Evolutionary conservation across 2,113 vertebrate genomes (phyloP), one percentile per base, ranked within the genome.

Genomic region (Microcebus ravelobensis): DNA sequence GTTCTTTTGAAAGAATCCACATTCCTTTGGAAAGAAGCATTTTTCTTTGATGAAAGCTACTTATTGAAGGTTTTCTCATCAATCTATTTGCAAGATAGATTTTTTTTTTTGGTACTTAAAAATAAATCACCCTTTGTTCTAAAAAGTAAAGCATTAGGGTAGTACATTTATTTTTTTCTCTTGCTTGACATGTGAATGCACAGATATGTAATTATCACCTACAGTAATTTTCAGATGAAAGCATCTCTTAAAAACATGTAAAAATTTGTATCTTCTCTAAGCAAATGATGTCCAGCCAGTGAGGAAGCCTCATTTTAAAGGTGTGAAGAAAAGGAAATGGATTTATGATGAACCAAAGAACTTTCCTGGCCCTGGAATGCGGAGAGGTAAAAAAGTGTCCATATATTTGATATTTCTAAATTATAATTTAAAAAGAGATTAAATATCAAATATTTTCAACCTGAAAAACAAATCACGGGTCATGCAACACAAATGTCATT

Each of bases 251-350:
- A 55, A 96, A 97, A 91, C 68, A 65, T 96, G 39, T 97, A 96
- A 95, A 48, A 96, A 23, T 79, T 97, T 98, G 73, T 97, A 50
- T 98, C 94, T 97, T 83, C 27, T 92, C 70, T 77, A 98, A 96
- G 96, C 82, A 84, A 98, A 93, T 55, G 73, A 97, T 80, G 76
- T 79, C 82, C 97, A 98, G 21, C 74, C 96, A 84, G 92, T 97
- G 81, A 98, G 95, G 87, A 98, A 92, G 36, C 81, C 80, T 96
- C 90, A 91, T 48, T 90, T n/a, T 89, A 98, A 98, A 97, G 97
- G 97, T 76, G 91, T 96, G 94, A 98, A 98, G 71, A 98, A 98
- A 93, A 98, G 97, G 94, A 98, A 98, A 97, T 98, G 98, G 98
- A 95, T 97, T 93, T 97, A 97, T 87, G 98, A 98, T 85, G 98